A percentile compares a stretch with the other conserved stretches of the same genome.
phyloP scores from a whole-genome alignment of 2,888 invertebrate species.

The Linnaemya tessellans region DNA sequence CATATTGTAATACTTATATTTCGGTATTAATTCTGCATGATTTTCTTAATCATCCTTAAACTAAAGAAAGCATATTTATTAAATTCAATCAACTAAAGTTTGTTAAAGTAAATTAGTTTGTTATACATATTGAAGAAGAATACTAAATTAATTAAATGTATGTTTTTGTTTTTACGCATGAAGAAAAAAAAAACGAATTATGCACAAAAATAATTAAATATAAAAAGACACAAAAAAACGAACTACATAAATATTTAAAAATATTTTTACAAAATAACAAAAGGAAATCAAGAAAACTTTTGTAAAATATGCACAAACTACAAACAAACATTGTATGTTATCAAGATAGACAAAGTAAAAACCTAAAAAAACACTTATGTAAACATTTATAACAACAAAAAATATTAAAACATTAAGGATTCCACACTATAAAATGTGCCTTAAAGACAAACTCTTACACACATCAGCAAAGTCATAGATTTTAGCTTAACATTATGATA shows the following conservation, averaged over 20 bases:
- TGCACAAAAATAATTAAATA: slow-evolving; percentile 52
- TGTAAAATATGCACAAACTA: slow-evolving; percentile 56
- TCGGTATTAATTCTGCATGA: neutral
- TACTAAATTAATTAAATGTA: slow-evolving; percentile 9
- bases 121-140: neutral
- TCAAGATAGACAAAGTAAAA: slow-evolving; percentile 6
- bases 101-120: slow-evolving; percentile 25
- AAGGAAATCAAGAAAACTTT: neutral
- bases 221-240: slow-evolving; percentile 56
- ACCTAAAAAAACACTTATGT: neutral
- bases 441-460: slow-evolving; percentile 51
- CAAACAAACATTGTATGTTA: neutral
- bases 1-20: slow-evolving; percentile 4
- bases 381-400: neutral
- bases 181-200: slow-evolving; percentile 32
- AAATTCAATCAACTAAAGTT: slow-evolving; percentile 12
- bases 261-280: neutral
- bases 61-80: neutral
- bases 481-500: neutral
- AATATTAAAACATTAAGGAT: slow-evolving; percentile 44
- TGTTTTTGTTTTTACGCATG: slow-evolving; percentile 16
- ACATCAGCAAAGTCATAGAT: slow-evolving; percentile 34
- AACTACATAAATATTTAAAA: slow-evolving; percentile 9
- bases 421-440: slow-evolving; percentile 63
- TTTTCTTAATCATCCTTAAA: neutral